Percentiles rank a stretch among this genome's conserved stretches.
These are phyloP conservation scores for Mesoclemmys tuberculata DNA, from an alignment of 2,113 vertebrate genomes.

Conservation along the genomic window DNA sequence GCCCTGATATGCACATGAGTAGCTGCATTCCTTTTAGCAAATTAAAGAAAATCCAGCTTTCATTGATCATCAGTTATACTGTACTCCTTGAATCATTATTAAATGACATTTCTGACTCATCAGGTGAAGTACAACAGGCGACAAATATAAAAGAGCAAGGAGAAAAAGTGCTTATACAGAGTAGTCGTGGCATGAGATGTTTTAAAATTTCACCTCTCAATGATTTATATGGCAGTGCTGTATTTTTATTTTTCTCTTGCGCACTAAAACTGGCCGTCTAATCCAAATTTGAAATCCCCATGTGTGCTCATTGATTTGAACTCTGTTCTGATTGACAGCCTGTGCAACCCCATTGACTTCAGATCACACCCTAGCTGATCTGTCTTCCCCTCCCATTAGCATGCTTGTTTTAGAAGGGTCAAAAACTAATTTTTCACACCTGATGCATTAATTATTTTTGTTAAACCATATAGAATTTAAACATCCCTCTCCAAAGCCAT, in stretches of 20 bases:
- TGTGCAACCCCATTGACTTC: neutral
- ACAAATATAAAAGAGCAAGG: neutral
- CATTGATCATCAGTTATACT: slow-evolving; percentile 12
- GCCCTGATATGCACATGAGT: neutral
- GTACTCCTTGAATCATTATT: slow-evolving; percentile 31
- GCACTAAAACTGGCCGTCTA: neutral
- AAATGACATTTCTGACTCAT: slow-evolving; percentile 14
- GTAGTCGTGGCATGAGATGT: neutral
- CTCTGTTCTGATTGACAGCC: neutral
- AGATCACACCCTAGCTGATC: neutral
- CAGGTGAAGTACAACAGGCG: neutral
- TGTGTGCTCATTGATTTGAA: neutral
- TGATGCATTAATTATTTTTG: neutral
- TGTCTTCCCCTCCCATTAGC: neutral
- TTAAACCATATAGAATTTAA: neutral
- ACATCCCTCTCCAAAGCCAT: neutral
- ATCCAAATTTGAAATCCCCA: neutral
- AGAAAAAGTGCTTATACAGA: neutral
- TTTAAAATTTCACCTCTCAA: neutral
- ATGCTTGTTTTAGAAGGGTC: neutral
- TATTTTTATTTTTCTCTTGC: neutral
- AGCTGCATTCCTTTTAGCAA: slow-evolving; percentile 31
- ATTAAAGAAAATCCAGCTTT: slow-evolving; percentile 29
- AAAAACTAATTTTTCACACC: neutral
- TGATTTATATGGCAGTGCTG: neutral